A percentile compares a stretch with the other conserved stretches of the same genome.
Evolutionary conservation across 2,797 vertebrate genomes (phyloP).

Genomic region (Gobio occitaniae): DNA sequence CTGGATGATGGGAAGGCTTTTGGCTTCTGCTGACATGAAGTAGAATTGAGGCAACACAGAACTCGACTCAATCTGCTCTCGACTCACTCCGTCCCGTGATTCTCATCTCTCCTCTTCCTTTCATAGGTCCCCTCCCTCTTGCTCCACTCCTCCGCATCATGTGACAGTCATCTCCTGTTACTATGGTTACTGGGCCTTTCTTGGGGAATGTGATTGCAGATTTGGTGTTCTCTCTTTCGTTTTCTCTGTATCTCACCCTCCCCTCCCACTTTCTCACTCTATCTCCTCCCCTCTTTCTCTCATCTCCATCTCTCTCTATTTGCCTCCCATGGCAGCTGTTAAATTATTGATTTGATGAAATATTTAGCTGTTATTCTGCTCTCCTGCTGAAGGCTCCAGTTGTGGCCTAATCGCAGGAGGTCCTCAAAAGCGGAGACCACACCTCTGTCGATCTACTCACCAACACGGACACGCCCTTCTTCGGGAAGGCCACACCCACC

Average conservation of each 20-base stretch:
- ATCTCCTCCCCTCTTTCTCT: constrained; percentile 21
- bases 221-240: constrained; percentile 53
- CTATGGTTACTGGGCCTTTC: constrained; percentile 78
- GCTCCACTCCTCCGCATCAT: constrained; percentile 74
- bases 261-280: constrained; percentile 31
- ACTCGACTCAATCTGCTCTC: constrained; percentile 25
- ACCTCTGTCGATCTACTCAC: constrained; percentile 25
- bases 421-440: constrained; percentile 51
- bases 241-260: constrained; percentile 32
- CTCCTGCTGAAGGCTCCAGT: constrained; percentile 72
- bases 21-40: constrained; percentile 40
- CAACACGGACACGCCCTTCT: neutral
- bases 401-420: constrained; percentile 63
- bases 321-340: constrained; percentile 66
- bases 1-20: constrained; percentile 24
- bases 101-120: constrained; percentile 51
- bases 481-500: constrained; percentile 54
- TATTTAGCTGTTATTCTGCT: constrained; percentile 80
- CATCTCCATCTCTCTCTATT: constrained; percentile 51
- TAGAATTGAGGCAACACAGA: constrained; percentile 37
- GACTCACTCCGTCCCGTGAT: constrained; percentile 43
- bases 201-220: constrained; percentile 65
- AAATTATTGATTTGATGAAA: constrained; percentile 83
- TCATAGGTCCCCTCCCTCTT: constrained; percentile 52
- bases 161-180: constrained; percentile 82